Percentiles rank a stretch among this genome's conserved stretches.
These are phyloP conservation scores for Caenorhabditis auriculariae DNA, from an alignment of 2,888 invertebrate genomes.

Conservation along the genomic window DNA sequence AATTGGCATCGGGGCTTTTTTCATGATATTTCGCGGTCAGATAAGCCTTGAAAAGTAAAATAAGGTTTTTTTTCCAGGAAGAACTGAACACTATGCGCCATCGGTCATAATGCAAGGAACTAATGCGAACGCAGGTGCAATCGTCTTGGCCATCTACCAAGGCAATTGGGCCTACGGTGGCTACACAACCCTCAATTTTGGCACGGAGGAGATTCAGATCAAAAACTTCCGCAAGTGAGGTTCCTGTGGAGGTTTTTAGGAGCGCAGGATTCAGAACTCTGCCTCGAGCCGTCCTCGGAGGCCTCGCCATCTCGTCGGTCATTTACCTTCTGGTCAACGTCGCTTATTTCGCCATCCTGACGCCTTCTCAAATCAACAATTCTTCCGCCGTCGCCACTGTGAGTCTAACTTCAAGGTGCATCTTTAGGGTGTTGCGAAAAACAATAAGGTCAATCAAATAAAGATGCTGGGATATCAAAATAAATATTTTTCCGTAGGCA, in stretches of 20 bases:
- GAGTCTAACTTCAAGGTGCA: slow-evolving; percentile 2
- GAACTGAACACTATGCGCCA: slow-evolving; percentile 17
- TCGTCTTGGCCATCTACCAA: slow-evolving; percentile 39
- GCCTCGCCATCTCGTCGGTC: slow-evolving; percentile 26
- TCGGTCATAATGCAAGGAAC: slow-evolving; percentile 26
- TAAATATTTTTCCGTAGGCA: no score
- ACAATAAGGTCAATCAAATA: no score
- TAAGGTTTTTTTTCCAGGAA: slow-evolving; percentile 3
- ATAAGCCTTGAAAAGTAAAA: neutral
- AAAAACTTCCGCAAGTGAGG: slow-evolving; percentile 32
- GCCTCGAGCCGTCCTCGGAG: slow-evolving; percentile 34
- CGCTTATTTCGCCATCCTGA: slow-evolving; percentile 34
- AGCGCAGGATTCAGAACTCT: slow-evolving; percentile 25
- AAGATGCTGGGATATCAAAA: no score
- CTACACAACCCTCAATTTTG: slow-evolving; percentile 43
- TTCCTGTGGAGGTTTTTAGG: no score
- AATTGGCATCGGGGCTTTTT: slow-evolving; percentile 36
- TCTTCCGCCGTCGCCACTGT: slow-evolving; percentile 43
- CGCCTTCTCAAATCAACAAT: slow-evolving; percentile 33
- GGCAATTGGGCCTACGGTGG: slow-evolving; percentile 47
- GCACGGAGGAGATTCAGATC: slow-evolving; percentile 40
- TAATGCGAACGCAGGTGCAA: slow-evolving; percentile 23
- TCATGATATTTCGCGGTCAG: slow-evolving; percentile 34
- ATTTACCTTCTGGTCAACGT: slow-evolving; percentile 37
- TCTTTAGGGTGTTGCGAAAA: no score